Percentiles rank a stretch among this genome's conserved stretches.
Conservation (phyloP, 2,888 invertebrate species). For the Polyommatus icarus region DNA sequence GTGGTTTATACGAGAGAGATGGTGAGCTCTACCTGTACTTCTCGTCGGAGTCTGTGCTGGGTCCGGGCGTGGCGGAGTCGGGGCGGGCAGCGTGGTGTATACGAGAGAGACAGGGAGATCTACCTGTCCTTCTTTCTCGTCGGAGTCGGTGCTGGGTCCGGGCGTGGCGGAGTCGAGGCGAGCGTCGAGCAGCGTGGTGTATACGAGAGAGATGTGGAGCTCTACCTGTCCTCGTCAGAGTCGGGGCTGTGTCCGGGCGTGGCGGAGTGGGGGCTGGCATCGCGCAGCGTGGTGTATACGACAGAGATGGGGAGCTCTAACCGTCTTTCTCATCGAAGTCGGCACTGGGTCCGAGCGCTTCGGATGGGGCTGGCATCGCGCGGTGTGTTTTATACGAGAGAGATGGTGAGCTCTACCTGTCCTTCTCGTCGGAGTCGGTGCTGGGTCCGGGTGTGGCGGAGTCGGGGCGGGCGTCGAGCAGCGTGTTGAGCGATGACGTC, state of each 20-base stretch:
- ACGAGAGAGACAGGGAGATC: background rate
- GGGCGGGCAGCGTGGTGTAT: slow-evolving; percentile 87
- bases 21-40: slow-evolving; percentile 58
- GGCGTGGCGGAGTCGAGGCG: slow-evolving; percentile 79
- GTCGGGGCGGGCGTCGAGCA: slow-evolving; percentile 88
- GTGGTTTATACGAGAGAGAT: slow-evolving; percentile 63
- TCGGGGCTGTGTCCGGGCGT: slow-evolving; percentile 65
- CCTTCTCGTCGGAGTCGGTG: slow-evolving; percentile 63
- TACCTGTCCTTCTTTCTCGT: slow-evolving; percentile 68
- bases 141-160: slow-evolving; percentile 60
- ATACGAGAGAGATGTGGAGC: background rate
- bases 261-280: slow-evolving; percentile 81
- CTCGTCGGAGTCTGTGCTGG: slow-evolving; percentile 62
- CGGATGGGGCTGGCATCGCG: slow-evolving; percentile 87
- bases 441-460: slow-evolving; percentile 69
- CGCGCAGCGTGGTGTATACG: slow-evolving; percentile 83
- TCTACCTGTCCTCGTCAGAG: slow-evolving; percentile 63
- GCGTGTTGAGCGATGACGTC: slow-evolving; percentile 94
- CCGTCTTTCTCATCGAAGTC: slow-evolving; percentile 67
- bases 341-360: slow-evolving; percentile 64
- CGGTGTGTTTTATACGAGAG: slow-evolving; percentile 83
- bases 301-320: slow-evolving; percentile 43
- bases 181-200: slow-evolving; percentile 88
- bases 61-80: slow-evolving; percentile 72
- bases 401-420: slow-evolving; percentile 52